Percentiles rank a stretch among this genome's conserved stretches.
Conservation (phyloP, 2,113 vertebrate genomes). For the Tapirus terrestris region DNA sequence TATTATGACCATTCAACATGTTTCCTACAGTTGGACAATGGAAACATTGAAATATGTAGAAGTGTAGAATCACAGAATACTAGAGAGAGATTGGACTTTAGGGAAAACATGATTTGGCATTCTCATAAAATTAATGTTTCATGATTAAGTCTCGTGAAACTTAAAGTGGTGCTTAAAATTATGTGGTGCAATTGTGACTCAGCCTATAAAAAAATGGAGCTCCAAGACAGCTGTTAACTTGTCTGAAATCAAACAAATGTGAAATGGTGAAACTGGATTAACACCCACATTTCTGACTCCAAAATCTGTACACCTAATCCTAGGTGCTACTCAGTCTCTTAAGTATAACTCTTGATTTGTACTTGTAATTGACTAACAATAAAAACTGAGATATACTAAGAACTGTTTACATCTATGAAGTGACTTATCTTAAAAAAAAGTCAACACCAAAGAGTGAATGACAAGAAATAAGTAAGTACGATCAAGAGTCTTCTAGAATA, state of each 20-base stretch:
- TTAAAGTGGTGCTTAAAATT: not conserved
- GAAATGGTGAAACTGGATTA: not conserved
- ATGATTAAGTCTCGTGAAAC: not conserved
- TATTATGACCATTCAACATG: not conserved
- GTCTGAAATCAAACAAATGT: not conserved
- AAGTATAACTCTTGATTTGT: not conserved
- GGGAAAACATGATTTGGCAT: not conserved
- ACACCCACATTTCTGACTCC: not conserved
- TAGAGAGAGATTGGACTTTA: not conserved
- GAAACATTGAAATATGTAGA: not conserved
- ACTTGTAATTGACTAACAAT: not conserved
- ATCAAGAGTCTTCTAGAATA: not conserved
- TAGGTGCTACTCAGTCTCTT: not conserved
- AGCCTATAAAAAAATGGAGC: not conserved
- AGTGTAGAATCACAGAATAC: not conserved
- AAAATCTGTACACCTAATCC: not conserved
- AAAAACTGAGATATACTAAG: not conserved
- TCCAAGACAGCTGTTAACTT: not conserved
- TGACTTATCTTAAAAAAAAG: not conserved
- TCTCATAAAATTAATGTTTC: not conserved
- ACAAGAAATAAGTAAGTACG: not conserved
- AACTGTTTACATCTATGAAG: not conserved
- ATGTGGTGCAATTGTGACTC: not conserved
- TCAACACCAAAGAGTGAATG: not conserved
- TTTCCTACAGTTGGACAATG: not conserved